phyloP scores from a whole-genome alignment of 2,888 invertebrate species.

The Aplocera efformata region DNA sequence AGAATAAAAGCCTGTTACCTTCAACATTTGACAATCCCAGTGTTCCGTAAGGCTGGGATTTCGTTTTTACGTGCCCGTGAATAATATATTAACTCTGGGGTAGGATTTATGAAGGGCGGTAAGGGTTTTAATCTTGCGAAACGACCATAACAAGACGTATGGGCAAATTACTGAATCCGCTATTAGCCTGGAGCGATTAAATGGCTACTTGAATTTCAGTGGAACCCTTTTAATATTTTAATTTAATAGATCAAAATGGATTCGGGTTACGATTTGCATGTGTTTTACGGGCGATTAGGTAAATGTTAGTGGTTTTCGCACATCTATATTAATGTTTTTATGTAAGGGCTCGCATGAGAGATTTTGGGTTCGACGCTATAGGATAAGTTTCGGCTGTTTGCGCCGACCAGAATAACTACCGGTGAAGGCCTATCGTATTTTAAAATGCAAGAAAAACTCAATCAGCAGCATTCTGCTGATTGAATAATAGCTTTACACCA shows the following conservation, averaged over 20 bases:
- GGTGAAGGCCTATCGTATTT: too few species aligned
- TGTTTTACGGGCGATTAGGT: conserved; percentile 28
- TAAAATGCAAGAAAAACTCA: too few species aligned
- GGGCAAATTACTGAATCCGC: conserved; percentile 76
- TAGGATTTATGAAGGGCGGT: conserved; percentile 75
- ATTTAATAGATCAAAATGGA: conserved; percentile 54
- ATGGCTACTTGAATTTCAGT: conserved; percentile 64
- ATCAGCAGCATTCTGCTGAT: too few species aligned
- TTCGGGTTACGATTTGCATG: conserved; percentile 44
- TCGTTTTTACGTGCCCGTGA: conserved; percentile 70
- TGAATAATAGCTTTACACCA: too few species aligned
- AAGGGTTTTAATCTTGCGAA: conserved; percentile 72
- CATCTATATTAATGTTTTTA: conserved; percentile 19
- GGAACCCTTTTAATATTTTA: conserved; percentile 59
- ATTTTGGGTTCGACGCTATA: too few species aligned
- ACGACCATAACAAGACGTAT: conserved; percentile 78
- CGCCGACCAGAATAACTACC: too few species aligned
- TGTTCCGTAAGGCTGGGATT: conserved; percentile 47
- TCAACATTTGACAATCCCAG: conserved; percentile 48
- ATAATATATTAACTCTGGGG: conserved; percentile 69
- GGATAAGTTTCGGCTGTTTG: too few species aligned
- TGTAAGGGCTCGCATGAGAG: conserved; percentile 1
- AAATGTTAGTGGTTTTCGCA: conserved; percentile 26
- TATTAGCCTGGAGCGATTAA: conserved; percentile 69
- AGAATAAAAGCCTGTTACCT: conserved; percentile 15